Base-by-base conservation (phyloP, 1,140 invertebrate genomes). In the Mercenaria mercenaria region DNA sequence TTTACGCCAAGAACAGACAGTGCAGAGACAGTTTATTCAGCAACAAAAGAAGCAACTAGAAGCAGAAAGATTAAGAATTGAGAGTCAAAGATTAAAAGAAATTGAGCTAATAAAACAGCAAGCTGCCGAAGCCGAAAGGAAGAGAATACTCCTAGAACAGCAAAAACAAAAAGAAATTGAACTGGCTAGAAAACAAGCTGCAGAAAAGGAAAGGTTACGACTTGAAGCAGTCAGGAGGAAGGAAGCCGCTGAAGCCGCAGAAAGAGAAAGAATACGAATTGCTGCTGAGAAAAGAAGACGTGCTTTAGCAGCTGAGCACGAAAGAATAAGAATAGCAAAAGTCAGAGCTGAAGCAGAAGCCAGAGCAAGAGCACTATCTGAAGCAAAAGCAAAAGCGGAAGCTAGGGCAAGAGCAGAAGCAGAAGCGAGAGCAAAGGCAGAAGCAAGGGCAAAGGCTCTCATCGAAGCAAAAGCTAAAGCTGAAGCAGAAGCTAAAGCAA, bases 81-180 rank as follows among this genome's bases (percentile, higher is more conserved):
- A 88, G 64, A 11, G 81, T 37, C 52, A 88, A 32, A 80, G 86
- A 52, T 15, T 79, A 2, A 52, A 80, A 56, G 76, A 61, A 34
- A 52, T 88, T 1, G 76, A 64, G 34, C 0, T 64, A 0, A 41
- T 50, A 15, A 67, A 81, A 50, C 32, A 88, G 43, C 59, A 80
- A 79, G 72, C 72, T 39, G 59, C n/a, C 13, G 85, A 87, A 32
- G 72, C 76, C 8, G 85, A 87, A 37, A 59, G 56, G n/a, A 47
- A 76, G 26, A 59, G 59, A 87, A 34, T 87, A 1, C 11, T 26
- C 11, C 23, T 37, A 39, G 83, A 74, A 59, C 83, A 85, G 56
- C 61, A 85, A 50, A 85, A 43, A 56, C 83, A 72, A 39, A 67
- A 50, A 56, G 83, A 85, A 56, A 74, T 85, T 50, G 83, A 74